Evolutionary conservation across 1,140 invertebrate species (phyloP).

Genomic region (Eurosta solidaginis): DNA sequence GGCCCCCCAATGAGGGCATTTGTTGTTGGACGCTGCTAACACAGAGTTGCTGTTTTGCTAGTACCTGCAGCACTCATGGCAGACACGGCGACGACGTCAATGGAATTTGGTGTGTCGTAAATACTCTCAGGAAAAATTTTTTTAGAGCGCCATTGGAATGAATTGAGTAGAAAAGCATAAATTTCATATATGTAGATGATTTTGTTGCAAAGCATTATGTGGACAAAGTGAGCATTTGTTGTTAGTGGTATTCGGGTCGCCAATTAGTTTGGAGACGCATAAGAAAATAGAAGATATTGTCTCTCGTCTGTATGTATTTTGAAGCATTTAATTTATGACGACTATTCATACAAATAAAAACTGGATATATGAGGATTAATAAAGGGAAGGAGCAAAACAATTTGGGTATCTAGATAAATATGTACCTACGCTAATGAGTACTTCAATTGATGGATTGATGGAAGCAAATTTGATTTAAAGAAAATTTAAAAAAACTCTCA

Average conservation of each 20-base stretch:
- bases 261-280: not conserved
- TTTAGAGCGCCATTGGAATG: not conserved
- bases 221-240: not conserved
- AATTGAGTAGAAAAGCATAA: not conserved
- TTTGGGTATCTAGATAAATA: too few species aligned
- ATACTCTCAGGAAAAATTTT: not conserved
- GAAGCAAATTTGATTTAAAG: too few species aligned
- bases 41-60: not conserved
- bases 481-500: too few species aligned
- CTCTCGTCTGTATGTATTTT: not conserved
- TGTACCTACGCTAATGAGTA: too few species aligned
- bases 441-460: too few species aligned
- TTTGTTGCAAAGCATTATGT: not conserved
- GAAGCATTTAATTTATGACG: constrained; percentile 3
- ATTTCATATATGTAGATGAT: not conserved
- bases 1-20: not conserved
- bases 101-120: not conserved
- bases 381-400: too few species aligned
- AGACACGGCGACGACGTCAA: constrained; percentile 18
- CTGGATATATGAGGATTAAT: too few species aligned
- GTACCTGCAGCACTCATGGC: not conserved
- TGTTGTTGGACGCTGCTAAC: not conserved
- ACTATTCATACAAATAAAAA: not conserved
- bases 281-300: not conserved
- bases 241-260: not conserved